Evolutionary conservation across 1,140 invertebrate species (phyloP), one percentile per base, ranked within the genome.

Genomic region (Pseudomyrmex cubaensis): DNA sequence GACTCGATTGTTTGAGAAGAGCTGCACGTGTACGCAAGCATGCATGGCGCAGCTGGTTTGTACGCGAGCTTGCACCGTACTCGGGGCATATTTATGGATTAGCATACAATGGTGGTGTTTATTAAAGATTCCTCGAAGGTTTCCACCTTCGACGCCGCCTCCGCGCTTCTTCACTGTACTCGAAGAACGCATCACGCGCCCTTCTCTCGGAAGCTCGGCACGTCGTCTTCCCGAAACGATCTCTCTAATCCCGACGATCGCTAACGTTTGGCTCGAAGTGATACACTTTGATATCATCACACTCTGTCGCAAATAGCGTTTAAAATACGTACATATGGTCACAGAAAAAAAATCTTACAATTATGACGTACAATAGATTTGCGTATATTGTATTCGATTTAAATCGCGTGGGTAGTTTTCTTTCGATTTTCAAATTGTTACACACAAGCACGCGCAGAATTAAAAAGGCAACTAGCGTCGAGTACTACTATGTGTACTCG

Each of bases 101-200:
- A 89, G 87, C 87, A 89, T 89, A 89, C 87, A 89, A 89, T 89
- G 87, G 84, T 80, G 66, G 87, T 89, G 87, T 89, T 89, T 89
- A 89, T 89, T 89, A 89, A 87, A 89, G 87, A 89, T 89, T 88
- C 87, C 76, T 88, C 84, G 87, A 89, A 86, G 87, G 87, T 88
- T 89, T 56, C 87, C 87, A 89, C 87, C 87, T 88, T 78, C 52
- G 74, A 83, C 78, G 87, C 78, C 84, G 69, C 64, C 84, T 84
- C 50, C 75, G 83, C 84, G 63, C 74, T 87, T 78, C 85, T 74
- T 85, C 77, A 48, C 73, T n/a, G 56, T 78, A 77, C 86, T 57
- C 66, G 57, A 78, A 74, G 87, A 83, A 67, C 35, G 82, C 69
- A 73, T 77, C 48, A 83, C 67, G 69, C 62, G 69, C 62, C 46